Percentiles rank a stretch among this genome's conserved stretches.
Evolutionary conservation across 2,888 invertebrate species (phyloP).

Genomic region (Cephus nigrinus): DNA sequence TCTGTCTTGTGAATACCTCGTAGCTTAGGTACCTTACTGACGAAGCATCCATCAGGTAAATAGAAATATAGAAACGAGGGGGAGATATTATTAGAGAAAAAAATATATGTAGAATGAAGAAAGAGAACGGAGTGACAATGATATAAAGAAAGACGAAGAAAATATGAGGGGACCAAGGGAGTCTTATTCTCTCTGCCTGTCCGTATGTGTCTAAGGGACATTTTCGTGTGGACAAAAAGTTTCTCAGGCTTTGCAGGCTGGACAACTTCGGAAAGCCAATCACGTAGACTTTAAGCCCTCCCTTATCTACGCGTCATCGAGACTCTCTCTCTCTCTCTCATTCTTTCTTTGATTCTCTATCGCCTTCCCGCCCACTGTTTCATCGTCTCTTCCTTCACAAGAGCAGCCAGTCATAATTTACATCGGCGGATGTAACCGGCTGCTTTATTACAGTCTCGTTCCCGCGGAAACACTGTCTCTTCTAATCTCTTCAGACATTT

Average conservation of each 20-base stretch:
- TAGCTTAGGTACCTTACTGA: too few species aligned
- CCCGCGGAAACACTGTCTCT: not conserved
- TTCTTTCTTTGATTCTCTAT: conserved; percentile 24
- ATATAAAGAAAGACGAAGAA: not conserved
- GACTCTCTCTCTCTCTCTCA: conserved; percentile 34
- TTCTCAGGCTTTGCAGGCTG: conserved; percentile 54
- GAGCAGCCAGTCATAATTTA: conserved; percentile 54
- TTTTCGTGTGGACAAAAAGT: conserved; percentile 47
- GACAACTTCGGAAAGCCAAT: conserved; percentile 60
- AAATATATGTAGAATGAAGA: not conserved
- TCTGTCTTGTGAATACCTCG: not conserved
- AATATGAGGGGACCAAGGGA: not conserved
- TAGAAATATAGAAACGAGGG: not conserved
- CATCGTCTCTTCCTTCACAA: conserved; percentile 31
- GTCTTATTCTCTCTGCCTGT: not conserved
- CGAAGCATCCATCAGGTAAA: not conserved
- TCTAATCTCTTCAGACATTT: too few species aligned
- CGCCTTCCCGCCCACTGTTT: conserved; percentile 24
- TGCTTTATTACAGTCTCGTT: conserved; percentile 21
- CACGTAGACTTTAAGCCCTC: conserved; percentile 65
- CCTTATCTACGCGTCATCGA: conserved; percentile 65
- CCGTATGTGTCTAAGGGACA: conserved; percentile 12
- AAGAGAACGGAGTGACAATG: not conserved
- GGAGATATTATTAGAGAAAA: not conserved
- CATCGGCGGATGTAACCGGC: conserved; percentile 52